These are phyloP conservation scores for Macrosiphum euphorbiae DNA, from an alignment of 2,888 invertebrate genomes.

Conservation along the genomic window DNA sequence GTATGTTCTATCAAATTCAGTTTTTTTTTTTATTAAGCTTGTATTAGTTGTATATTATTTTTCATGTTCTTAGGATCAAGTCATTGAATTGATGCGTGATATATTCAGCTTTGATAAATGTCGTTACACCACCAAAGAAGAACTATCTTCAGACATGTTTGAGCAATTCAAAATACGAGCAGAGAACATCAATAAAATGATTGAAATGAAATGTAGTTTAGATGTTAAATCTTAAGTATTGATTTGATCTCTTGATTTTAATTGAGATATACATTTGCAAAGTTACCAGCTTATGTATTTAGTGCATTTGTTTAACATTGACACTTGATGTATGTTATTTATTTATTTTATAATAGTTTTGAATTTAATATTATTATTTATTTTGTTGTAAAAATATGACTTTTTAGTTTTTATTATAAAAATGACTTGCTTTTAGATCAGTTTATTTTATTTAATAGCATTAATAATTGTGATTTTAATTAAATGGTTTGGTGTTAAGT, in stretches of 20 bases:
- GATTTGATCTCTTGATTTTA: slow-evolving; percentile 15
- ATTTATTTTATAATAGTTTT: neutral
- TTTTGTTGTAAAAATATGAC: neutral
- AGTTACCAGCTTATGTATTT: slow-evolving; percentile 24
- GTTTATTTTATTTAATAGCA: neutral
- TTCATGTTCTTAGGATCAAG: slow-evolving; percentile 78
- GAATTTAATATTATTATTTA: neutral
- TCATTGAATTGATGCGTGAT: slow-evolving; percentile 89
- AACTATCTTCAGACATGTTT: slow-evolving; percentile 87
- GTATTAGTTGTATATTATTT: neutral
- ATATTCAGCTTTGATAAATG: slow-evolving; percentile 94
- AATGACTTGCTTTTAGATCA: neutral
- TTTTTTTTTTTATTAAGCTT: neutral
- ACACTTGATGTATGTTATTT: neutral
- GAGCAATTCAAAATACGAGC: slow-evolving; percentile 80
- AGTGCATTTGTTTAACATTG: neutral
- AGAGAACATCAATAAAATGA: slow-evolving; percentile 72
- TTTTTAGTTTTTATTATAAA: neutral
- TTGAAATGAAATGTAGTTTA: slow-evolving; percentile 52
- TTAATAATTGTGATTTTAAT: neutral
- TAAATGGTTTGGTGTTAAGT: neutral
- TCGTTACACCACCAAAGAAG: slow-evolving; percentile 88
- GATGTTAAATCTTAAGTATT: neutral
- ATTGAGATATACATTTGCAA: neutral
- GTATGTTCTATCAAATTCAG: neutral